Base-by-base conservation (phyloP, 2,888 invertebrate genomes). In the Drosophila colorata region DNA sequence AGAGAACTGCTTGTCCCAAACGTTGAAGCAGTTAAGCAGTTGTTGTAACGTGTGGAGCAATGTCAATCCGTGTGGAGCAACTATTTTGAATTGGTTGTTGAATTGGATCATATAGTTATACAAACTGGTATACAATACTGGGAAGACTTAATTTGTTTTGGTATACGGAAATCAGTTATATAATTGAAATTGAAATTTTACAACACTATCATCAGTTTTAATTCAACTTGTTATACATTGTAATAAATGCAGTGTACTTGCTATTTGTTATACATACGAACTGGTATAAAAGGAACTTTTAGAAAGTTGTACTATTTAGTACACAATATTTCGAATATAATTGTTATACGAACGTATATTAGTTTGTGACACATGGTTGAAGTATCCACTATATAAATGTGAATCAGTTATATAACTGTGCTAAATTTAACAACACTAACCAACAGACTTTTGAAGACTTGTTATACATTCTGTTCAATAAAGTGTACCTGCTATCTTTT, bases 1-100 rank as follows among this genome's bases (percentile, higher is more conserved):
- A 46, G 25, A 13, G 1, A 14, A 67, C 71, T 68, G 59, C 69
- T 74, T 71, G 74, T 71, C 69, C 71, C 71, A 71, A 74, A 14
- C 2, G 0, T 14, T 44, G 59, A 11, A 8, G 1, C 2, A 14
- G n/a, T 16, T 4, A 11, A 14, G 8, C 25, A 31, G 9, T 9
- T 40, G n/a, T 9, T 13, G 14, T 9, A 23, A 11, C n/a, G 11
- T 51, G 31, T 35, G 41, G 48, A 58, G 57, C n/a, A 31, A 1
- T 2, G 20, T 20, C 20, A 20, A 4, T 3, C 3, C 31, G 28
- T 14, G n/a, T 35, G 9, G 14, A 37, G 33, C 13, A 33, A 33
- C 11, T 11, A 1, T 33, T 14, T 9, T 38, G 0, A 9, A 8
- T 2, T 37, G 41, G 38, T 41, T 31, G 35, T 5, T 40, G 16